Evolutionary conservation across 2,888 invertebrate genomes (phyloP).

Genomic region (Plebejus anna): DNA sequence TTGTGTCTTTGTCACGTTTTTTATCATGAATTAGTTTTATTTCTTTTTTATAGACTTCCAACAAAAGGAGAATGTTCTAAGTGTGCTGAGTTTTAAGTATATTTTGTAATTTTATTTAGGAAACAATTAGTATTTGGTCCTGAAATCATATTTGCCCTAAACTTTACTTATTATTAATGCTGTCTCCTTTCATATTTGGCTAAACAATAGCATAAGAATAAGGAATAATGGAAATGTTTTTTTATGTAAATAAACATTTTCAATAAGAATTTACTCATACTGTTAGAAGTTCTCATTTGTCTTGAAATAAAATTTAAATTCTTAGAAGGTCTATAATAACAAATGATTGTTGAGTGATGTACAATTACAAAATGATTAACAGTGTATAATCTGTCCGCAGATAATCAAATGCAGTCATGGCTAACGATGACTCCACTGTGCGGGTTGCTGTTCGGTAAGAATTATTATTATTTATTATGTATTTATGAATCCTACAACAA

Average conservation of each 20-base stretch:
- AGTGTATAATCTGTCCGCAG: conserved; percentile 41
- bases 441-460: conserved; percentile 84
- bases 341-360: background rate
- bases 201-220: too few relatives aligned
- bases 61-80: background rate
- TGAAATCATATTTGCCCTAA: too few relatives aligned
- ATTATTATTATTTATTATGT: background rate
- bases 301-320: too few relatives aligned
- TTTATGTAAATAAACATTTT: too few relatives aligned
- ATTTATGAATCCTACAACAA: background rate
- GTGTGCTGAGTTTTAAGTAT: too few relatives aligned
- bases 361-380: background rate
- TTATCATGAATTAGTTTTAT: background rate
- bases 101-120: too few relatives aligned
- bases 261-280: too few relatives aligned
- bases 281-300: too few relatives aligned
- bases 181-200: too few relatives aligned
- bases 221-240: too few relatives aligned
- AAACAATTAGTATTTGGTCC: too few relatives aligned
- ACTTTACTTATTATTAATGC: too few relatives aligned
- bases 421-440: conserved; percentile 83
- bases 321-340: background rate
- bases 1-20: background rate
- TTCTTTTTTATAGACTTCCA: background rate
- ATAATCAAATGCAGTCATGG: conserved; percentile 69